phyloP scores from a whole-genome alignment of 2,113 vertebrate genomes.

The Picathartes gymnocephalus region DNA sequence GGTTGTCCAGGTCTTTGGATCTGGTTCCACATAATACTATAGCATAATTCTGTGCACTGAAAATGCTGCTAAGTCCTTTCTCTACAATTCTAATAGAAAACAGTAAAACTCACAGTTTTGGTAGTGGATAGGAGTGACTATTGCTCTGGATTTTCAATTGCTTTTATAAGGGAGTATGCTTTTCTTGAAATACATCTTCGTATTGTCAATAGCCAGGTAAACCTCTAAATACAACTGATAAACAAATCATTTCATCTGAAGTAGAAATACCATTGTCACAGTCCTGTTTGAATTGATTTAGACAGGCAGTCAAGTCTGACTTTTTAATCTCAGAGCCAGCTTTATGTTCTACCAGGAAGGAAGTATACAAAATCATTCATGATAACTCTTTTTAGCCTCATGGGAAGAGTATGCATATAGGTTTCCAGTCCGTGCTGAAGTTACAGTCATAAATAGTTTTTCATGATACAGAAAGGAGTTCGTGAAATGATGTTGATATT shows the following conservation, averaged over 20 bases:
- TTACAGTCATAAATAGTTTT: background rate
- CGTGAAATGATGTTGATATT: background rate
- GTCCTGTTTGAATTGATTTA: background rate
- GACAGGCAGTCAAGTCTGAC: background rate
- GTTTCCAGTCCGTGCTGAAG: background rate
- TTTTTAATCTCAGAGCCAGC: background rate
- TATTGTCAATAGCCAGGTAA: background rate
- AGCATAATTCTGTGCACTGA: background rate
- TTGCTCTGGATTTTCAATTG: background rate
- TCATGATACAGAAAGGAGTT: background rate
- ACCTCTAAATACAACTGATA: background rate
- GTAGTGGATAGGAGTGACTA: background rate
- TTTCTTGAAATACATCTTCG: background rate
- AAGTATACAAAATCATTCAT: background rate
- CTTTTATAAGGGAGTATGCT: background rate
- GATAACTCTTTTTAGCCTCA: background rate
- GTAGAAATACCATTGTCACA: background rate
- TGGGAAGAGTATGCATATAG: background rate
- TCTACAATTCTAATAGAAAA: background rate
- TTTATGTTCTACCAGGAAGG: background rate
- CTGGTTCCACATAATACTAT: background rate
- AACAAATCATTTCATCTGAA: background rate
- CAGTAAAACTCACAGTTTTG: background rate
- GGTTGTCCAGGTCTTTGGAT: background rate
- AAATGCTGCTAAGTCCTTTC: background rate